These are phyloP conservation scores for Copidosoma aretas DNA, from an alignment of 2,888 invertebrate species.

Conservation along the genomic window DNA sequence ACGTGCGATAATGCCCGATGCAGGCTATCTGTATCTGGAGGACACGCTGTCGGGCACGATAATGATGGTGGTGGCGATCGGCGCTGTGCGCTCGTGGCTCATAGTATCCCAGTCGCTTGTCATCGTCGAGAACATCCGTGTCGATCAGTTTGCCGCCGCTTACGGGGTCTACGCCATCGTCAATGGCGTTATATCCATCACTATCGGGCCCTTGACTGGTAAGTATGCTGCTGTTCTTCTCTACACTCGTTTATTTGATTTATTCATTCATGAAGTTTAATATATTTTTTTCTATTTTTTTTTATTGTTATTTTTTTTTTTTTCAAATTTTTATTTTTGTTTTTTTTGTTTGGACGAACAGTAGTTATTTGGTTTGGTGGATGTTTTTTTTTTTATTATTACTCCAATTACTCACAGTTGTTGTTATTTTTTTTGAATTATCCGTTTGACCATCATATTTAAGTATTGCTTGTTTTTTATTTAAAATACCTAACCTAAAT, in stretches of 20 bases:
- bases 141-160: constrained; percentile 75
- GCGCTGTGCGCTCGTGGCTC: constrained; percentile 74
- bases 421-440: too few relatives aligned
- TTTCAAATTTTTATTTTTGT: too few relatives aligned
- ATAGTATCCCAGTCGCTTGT: constrained; percentile 76
- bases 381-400: too few relatives aligned
- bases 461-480: too few relatives aligned
- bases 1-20: too few relatives aligned
- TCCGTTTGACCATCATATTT: too few relatives aligned
- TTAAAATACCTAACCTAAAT: too few relatives aligned
- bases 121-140: constrained; percentile 72
- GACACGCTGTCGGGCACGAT: constrained; percentile 68
- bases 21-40: constrained; percentile 69
- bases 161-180: constrained; percentile 77
- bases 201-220: constrained; percentile 76
- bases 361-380: too few relatives aligned
- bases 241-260: constrained; percentile 17
- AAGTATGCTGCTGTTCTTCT: constrained; percentile 46
- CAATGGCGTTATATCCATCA: constrained; percentile 72
- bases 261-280: background rate
- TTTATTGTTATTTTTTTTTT: background rate
- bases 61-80: constrained; percentile 69
- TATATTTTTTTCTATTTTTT: background rate
- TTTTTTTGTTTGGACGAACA: too few relatives aligned
- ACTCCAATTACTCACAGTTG: too few relatives aligned